Conservation (phyloP, 2,113 vertebrate genomes). For the Salvelinus namaycush region DNA sequence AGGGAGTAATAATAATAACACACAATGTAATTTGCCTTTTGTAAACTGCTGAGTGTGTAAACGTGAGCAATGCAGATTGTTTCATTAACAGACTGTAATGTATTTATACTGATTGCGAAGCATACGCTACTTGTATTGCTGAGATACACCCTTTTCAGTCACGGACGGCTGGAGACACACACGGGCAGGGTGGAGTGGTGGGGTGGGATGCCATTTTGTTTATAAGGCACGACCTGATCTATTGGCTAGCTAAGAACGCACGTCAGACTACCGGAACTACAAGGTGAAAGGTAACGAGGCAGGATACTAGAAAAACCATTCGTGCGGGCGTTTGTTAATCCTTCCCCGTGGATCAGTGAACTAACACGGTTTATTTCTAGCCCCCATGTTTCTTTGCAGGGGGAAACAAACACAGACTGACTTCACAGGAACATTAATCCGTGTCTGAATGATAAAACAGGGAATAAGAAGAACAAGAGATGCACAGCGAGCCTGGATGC, state of each 20-base stretch:
- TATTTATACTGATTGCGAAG: slow-evolving; percentile 54
- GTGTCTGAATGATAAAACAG: slow-evolving; percentile 14
- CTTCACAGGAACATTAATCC: slow-evolving; percentile 16
- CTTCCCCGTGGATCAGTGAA: not conserved
- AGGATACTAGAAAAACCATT: slow-evolving; percentile 14
- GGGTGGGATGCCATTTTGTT: slow-evolving; percentile 19
- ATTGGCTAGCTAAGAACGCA: slow-evolving; percentile 29
- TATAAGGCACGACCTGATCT: slow-evolving; percentile 57
- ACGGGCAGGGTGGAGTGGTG: slow-evolving; percentile 13
- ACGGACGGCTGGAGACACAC: slow-evolving; percentile 23
- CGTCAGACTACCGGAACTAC: slow-evolving; percentile 5
- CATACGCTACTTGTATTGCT: slow-evolving; percentile 63
- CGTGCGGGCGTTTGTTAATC: slow-evolving; percentile 1
- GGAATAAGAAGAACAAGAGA: slow-evolving; percentile 19
- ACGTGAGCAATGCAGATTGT: slow-evolving; percentile 15
- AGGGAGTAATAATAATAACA: not conserved
- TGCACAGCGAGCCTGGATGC: slow-evolving; percentile 28
- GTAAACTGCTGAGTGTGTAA: slow-evolving; percentile 20
- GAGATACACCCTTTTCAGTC: slow-evolving; percentile 43
- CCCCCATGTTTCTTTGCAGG: slow-evolving; percentile 34
- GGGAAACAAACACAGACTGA: not conserved
- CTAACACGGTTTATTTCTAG: slow-evolving; percentile 46
- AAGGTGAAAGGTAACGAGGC: slow-evolving; percentile 22
- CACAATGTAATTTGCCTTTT: slow-evolving; percentile 29
- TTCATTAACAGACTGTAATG: slow-evolving; percentile 28